Conservation (phyloP, 2,113 vertebrate genomes). For the Danio rerio region GRCz12tu NC_133184.1:48106001-48106500, state of each 20-base stretch:
- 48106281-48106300: conserved; percentile 1
- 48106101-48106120: background rate
- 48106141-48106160: background rate
- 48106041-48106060: background rate
- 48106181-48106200: background rate
- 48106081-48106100: background rate
- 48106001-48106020: background rate
- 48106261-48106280: background rate
- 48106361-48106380: background rate
- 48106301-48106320: conserved; percentile 18
- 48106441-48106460: conserved; percentile 64
- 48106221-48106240: background rate
- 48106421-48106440: conserved; percentile 1
- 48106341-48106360: conserved; percentile 8
- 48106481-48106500: conserved; percentile 59
- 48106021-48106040: background rate
- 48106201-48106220: background rate
- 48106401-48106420: background rate
- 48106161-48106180: background rate
- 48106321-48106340: background rate
- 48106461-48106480: conserved; percentile 64
- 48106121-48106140: background rate
- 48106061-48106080: background rate
- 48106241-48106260: no score
- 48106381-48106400: conserved; percentile 30